A percentile compares a stretch with the other conserved stretches of the same genome.
These are phyloP conservation scores for Anticlea derivata DNA, from an alignment of 2,888 invertebrate genomes.

Conservation along the genomic window DNA sequence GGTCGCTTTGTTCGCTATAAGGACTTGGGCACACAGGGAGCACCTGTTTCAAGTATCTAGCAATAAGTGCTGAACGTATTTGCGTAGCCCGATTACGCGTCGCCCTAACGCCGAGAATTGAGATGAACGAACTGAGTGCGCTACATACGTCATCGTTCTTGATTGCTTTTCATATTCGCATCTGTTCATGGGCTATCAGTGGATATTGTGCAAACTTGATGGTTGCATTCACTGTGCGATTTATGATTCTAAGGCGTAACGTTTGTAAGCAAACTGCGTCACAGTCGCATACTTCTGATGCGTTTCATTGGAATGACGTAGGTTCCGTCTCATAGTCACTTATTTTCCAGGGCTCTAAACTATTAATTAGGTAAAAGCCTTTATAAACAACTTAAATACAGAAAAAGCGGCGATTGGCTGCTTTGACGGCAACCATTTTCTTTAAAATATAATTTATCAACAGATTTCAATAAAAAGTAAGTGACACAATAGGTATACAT, in stretches of 20 bases:
- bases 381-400: no score
- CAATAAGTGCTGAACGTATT: constrained; percentile 79
- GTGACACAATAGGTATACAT: no score
- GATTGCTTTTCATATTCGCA: constrained; percentile 27
- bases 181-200: constrained; percentile 23
- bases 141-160: constrained; percentile 29
- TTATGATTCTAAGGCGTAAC: not conserved
- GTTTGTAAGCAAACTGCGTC: constrained; percentile 1
- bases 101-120: constrained; percentile 51
- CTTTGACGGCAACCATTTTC: no score
- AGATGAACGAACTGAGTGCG: constrained; percentile 38
- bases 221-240: constrained; percentile 9
- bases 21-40: constrained; percentile 66
- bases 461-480: no score
- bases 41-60: constrained; percentile 71
- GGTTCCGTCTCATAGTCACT: not conserved
- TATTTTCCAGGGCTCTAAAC: no score
- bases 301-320: not conserved
- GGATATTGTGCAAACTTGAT: constrained; percentile 19
- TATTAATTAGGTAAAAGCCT: no score
- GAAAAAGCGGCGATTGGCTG: no score
- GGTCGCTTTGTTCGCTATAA: constrained; percentile 66
- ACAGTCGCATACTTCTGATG: not conserved
- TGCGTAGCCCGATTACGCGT: constrained; percentile 74
- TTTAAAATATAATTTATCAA: no score